Base-by-base conservation (phyloP, 2,888 invertebrate genomes). In the Parnassius smintheus region DNA sequence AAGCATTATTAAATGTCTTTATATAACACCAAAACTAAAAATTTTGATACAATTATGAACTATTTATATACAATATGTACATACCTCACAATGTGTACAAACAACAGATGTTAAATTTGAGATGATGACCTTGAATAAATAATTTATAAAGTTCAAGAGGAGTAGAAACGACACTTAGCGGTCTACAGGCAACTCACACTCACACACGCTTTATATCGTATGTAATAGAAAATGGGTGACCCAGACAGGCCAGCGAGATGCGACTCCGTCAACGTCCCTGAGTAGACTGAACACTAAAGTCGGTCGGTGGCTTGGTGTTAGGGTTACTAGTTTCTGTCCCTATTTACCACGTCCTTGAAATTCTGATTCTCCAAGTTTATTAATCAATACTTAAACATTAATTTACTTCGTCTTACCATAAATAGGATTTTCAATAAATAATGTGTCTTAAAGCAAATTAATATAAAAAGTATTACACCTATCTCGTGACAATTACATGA, bases 41-140 rank as follows among this genome's bases (percentile, higher is more conserved):
- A 46, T 46, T 7, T 46, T n/a, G 0, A n/a, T 52, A n/a, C 41
- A 25, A 51, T 11, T 11, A 51, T 11, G 25, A 51, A 53, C 2
- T 41, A 41, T 25, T 11, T 53, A 53, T 73, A 76, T 77, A 85
- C 82, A 75, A 18, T 18, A 18, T 18, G 18, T 86, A 86, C 85
- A 75, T 82, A 77, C 64, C 80, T 82, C 49, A 45, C 49, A 12
- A 44, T 49, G 75, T 80, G 79, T 78, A 79, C 76, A 80, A 79
- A 83, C 82, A 88, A 89, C 88, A 88, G 86, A 87, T 88, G 87
- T 85, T 85, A 81, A 85, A 78, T 79, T 80, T 79, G 80, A 77
- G 75, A 76, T 76, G 82, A 78, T 81, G 87, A 84, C 88, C 87
- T 88, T 86, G 83, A 74, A 75, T 76, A 76, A 75, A 76, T 73